Evolutionary conservation across 2,113 vertebrate genomes (phyloP).

Genomic region (Microcebus griseorufus): DNA sequence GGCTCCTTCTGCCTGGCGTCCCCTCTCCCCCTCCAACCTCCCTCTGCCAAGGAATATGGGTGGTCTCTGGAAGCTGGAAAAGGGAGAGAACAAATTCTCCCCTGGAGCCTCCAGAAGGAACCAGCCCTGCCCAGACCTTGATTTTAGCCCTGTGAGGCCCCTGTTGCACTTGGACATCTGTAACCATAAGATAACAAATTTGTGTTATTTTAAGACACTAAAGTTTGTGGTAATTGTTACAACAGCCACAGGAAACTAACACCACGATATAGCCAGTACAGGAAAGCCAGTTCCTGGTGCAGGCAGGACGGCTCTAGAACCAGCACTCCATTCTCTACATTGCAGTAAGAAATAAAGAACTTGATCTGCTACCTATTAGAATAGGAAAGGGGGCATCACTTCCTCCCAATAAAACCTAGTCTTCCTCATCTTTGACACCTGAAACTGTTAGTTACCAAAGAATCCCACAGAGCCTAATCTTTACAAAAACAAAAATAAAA

Average conservation of each 20-base stretch:
- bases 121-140: not conserved
- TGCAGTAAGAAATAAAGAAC: not conserved
- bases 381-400: not conserved
- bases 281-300: not conserved
- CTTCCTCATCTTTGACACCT: not conserved
- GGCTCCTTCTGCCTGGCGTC: not conserved
- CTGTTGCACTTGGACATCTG: not conserved
- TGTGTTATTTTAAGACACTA: not conserved
- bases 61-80: not conserved
- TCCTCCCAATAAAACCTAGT: not conserved
- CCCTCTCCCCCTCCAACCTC: not conserved
- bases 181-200: not conserved
- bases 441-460: not conserved
- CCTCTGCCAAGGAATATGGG: not conserved
- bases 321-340: not conserved
- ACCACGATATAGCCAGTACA: accelerated
- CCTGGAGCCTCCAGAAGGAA: not conserved
- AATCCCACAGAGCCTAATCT: not conserved
- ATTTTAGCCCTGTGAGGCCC: not conserved
- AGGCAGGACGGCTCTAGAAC: not conserved
- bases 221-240: not conserved
- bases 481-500: not conserved
- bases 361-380: not conserved
- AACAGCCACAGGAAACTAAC: not conserved
- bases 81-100: not conserved